Percentiles rank a stretch among this genome's conserved stretches.
These are phyloP conservation scores for Psephotus haematonotus DNA, from an alignment of 2,113 vertebrate species.

Conservation along the genomic window DNA sequence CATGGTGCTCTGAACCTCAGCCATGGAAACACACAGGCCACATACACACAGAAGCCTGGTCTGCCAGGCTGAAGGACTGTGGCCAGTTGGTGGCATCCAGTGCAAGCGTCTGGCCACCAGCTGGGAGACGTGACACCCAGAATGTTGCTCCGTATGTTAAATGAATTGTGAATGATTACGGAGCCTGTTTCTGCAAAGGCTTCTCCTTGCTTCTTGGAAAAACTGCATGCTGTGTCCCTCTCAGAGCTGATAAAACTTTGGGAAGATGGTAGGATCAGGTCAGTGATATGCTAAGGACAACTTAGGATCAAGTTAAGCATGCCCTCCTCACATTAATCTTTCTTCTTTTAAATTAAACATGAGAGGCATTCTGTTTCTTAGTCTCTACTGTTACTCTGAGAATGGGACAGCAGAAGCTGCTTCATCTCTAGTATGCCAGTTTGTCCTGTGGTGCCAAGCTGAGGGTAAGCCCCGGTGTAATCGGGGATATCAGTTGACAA, in stretches of 20 bases:
- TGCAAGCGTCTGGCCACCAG: constrained; percentile 54
- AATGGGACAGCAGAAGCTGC: background rate
- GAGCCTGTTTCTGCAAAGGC: constrained; percentile 43
- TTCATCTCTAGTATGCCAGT: background rate
- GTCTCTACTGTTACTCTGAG: background rate
- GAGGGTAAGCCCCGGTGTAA: background rate
- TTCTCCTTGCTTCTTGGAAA: constrained; percentile 37
- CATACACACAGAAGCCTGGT: background rate
- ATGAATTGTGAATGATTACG: constrained; percentile 47
- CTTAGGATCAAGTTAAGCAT: background rate
- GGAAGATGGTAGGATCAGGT: background rate
- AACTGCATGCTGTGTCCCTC: background rate
- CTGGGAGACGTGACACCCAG: constrained; percentile 50
- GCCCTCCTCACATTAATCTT: background rate
- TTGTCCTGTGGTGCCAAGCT: background rate
- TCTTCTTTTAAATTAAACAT: background rate
- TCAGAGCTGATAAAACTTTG: background rate
- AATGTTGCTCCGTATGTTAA: constrained; percentile 60
- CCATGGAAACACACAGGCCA: background rate
- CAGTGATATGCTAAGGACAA: background rate
- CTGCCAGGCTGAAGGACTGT: constrained; percentile 38
- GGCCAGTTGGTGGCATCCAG: constrained; percentile 37
- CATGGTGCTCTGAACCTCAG: background rate
- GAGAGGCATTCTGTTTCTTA: background rate
- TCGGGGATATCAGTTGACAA: background rate